These are phyloP conservation scores for Eidolon helvum DNA, from an alignment of 2,113 vertebrate genomes.

Conservation along the genomic window DNA sequence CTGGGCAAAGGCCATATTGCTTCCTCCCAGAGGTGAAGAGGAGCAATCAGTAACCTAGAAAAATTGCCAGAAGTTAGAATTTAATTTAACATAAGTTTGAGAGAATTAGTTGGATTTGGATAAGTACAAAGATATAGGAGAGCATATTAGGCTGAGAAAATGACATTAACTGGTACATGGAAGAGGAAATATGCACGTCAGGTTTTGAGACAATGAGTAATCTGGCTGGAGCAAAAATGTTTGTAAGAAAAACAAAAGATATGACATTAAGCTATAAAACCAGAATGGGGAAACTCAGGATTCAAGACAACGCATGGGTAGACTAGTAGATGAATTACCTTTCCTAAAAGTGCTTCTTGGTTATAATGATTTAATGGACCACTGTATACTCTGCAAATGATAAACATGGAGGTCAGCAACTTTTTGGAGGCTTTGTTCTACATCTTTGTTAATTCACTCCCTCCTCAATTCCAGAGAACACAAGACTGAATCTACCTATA, in stretches of 20 bases:
- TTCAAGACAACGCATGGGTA: background rate
- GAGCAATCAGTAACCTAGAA: background rate
- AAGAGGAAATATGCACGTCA: background rate
- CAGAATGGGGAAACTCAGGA: background rate
- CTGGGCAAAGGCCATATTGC: background rate
- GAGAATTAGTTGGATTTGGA: background rate
- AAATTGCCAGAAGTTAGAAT: slow-evolving; percentile 22
- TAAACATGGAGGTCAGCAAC: background rate
- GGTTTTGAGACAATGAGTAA: background rate
- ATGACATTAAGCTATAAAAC: background rate
- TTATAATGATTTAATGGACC: background rate
- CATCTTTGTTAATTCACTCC: background rate
- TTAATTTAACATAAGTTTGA: background rate
- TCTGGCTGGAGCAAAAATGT: background rate
- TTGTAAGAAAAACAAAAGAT: slow-evolving; percentile 1
- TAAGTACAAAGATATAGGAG: background rate
- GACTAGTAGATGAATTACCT: background rate
- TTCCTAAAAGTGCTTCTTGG: slow-evolving; percentile 3
- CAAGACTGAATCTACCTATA: background rate
- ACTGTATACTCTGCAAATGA: background rate
- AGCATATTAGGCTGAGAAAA: background rate
- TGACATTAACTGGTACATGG: background rate
- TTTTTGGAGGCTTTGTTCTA: slow-evolving; percentile 1
- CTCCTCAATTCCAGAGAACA: slow-evolving; percentile 6
- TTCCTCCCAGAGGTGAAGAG: background rate